Conservation (phyloP, 2,797 vertebrate genomes). For the Trachops cirrhosus region DNA sequence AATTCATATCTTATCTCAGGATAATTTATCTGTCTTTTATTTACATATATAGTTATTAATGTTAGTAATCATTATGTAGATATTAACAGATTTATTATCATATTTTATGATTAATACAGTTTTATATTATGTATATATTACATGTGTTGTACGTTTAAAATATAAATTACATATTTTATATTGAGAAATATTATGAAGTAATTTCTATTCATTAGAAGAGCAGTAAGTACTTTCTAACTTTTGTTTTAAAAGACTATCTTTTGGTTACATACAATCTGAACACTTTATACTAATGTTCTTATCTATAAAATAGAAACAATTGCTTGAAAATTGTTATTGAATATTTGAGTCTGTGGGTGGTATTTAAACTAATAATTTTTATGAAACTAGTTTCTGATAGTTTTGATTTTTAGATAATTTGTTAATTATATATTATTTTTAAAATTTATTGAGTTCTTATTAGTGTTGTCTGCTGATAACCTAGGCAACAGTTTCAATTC, state of each 20-base stretch:
- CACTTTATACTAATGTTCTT: not conserved
- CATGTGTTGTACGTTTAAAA: not conserved
- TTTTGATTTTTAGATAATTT: not conserved
- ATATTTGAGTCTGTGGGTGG: not conserved
- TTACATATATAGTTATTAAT: not conserved
- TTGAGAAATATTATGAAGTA: not conserved
- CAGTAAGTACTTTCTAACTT: not conserved
- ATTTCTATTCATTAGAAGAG: not conserved
- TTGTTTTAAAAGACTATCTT: not conserved
- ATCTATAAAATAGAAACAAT: not conserved
- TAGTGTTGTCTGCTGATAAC: slow-evolving; percentile 19
- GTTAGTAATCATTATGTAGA: not conserved
- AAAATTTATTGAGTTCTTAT: not conserved
- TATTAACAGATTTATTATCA: not conserved
- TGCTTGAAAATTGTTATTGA: not conserved
- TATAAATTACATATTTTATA: not conserved
- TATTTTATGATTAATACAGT: not conserved
- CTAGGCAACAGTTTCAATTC: slow-evolving; percentile 41
- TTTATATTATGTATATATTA: not conserved
- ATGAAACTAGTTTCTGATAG: not conserved
- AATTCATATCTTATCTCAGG: not conserved
- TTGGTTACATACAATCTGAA: not conserved
- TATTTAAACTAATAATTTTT: not conserved
- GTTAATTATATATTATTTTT: not conserved
- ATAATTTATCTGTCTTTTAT: not conserved